phyloP scores from a whole-genome alignment of 2,113 vertebrate genomes.

The Acrocephalus kingi region DNA sequence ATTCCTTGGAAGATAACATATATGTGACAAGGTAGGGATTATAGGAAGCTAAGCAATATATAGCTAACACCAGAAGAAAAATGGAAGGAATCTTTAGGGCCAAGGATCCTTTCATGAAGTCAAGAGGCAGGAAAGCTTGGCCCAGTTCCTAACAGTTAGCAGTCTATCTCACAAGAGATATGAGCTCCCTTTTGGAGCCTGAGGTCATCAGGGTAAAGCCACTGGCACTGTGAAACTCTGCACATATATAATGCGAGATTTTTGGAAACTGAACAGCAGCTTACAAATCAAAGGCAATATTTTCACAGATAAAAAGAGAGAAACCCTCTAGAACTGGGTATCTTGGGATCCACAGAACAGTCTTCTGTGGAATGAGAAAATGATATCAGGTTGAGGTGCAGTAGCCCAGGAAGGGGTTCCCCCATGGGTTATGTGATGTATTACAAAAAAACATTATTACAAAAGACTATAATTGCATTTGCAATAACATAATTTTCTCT shows the following conservation, averaged over 20 bases:
- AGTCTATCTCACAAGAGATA: background rate
- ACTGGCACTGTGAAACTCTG: background rate
- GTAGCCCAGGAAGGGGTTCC: background rate
- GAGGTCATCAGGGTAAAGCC: background rate
- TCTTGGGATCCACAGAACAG: background rate
- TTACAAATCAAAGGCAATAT: background rate
- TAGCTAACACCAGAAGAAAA: background rate
- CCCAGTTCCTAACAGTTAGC: background rate
- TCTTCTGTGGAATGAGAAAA: background rate
- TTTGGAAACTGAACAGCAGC: background rate
- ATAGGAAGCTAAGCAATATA: background rate
- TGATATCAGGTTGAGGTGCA: background rate
- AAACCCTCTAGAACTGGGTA: background rate
- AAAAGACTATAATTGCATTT: background rate
- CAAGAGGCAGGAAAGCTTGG: background rate
- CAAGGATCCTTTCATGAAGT: background rate
- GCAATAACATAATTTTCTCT: background rate
- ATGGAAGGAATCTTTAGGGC: background rate
- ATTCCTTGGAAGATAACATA: background rate
- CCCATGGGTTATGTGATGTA: too few species aligned
- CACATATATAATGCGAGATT: background rate
- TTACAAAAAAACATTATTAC: background rate
- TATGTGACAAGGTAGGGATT: accelerated
- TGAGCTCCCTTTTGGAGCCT: background rate
- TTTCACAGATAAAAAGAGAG: background rate